Conservation (phyloP, 2,797 vertebrate species). For the Gobionotothen gibberifrons region DNA sequence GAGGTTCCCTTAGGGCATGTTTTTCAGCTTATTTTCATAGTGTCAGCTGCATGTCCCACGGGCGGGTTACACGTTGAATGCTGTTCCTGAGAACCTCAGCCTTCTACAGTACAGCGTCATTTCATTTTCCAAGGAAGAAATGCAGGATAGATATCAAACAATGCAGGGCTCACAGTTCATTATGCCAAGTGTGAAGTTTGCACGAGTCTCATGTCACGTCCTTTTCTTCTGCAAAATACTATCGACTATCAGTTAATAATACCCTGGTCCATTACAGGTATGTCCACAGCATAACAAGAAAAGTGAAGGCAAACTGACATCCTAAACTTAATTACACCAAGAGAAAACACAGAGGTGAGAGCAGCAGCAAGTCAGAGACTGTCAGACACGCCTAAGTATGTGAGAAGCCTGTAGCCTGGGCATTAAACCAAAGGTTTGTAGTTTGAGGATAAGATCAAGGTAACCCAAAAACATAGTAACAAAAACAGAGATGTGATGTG, state of each 20-base stretch:
- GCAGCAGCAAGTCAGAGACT: conserved; percentile 1
- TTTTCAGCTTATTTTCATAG: too few species aligned
- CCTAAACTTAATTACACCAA: not conserved
- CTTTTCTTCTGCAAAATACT: conserved; percentile 5
- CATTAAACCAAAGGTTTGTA: not conserved
- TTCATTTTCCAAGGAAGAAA: conserved; percentile 18
- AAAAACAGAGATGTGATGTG: not conserved
- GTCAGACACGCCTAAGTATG: not conserved
- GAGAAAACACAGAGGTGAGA: not conserved
- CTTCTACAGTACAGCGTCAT: not conserved
- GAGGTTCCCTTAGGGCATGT: not conserved
- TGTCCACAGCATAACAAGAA: not conserved
- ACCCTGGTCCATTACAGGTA: not conserved
- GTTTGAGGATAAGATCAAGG: not conserved
- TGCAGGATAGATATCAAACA: not conserved
- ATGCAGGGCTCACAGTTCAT: conserved; percentile 10
- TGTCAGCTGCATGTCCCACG: too few species aligned
- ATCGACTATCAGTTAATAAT: not conserved
- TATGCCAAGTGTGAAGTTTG: not conserved
- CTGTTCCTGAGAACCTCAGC: conserved; percentile 2
- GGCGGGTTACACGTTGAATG: not conserved
- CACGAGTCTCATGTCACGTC: not conserved
- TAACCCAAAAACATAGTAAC: not conserved
- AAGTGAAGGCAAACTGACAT: not conserved
- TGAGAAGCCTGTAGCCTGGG: not conserved